Percentiles rank a stretch among this genome's conserved stretches.
These are phyloP conservation scores for Sepioteuthis lessoniana DNA, from an alignment of 2,888 invertebrate genomes.

Conservation along the genomic window DNA sequence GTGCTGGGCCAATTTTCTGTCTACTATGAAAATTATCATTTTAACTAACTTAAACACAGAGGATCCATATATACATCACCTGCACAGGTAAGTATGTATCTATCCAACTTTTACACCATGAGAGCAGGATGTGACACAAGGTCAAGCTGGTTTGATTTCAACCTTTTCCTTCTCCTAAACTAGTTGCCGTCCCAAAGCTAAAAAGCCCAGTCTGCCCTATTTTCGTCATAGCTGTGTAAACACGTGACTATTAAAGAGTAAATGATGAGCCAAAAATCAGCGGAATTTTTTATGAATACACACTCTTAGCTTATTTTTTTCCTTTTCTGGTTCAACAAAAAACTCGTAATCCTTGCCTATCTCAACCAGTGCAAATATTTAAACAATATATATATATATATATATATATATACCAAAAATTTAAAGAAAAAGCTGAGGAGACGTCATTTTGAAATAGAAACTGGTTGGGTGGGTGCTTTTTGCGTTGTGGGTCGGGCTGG, in stretches of 20 bases:
- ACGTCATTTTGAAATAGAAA: neutral
- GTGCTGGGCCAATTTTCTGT: neutral
- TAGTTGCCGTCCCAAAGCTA: no score
- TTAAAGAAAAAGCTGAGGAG: neutral
- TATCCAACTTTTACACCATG: no score
- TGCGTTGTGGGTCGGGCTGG: no score
- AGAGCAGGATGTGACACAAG: no score
- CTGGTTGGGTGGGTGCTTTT: neutral
- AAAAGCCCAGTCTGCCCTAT: no score
- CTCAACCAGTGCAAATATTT: neutral
- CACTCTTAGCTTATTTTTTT: neutral
- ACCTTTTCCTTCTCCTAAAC: no score
- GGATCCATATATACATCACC: no score
- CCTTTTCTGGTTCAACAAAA: neutral
- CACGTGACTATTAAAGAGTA: no score
- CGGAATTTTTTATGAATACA: neutral
- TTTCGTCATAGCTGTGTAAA: no score
- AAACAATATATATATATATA: no score
- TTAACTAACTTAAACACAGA: neutral
- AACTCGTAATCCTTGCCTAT: neutral
- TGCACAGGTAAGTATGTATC: no score
- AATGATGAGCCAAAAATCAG: neutral
- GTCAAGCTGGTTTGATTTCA: no score
- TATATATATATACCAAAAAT: neutral
- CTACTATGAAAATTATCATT: neutral